A percentile compares a stretch with the other conserved stretches of the same genome.
Evolutionary conservation across 2,888 invertebrate species (phyloP).

Genomic region (Camponotus fellah): DNA sequence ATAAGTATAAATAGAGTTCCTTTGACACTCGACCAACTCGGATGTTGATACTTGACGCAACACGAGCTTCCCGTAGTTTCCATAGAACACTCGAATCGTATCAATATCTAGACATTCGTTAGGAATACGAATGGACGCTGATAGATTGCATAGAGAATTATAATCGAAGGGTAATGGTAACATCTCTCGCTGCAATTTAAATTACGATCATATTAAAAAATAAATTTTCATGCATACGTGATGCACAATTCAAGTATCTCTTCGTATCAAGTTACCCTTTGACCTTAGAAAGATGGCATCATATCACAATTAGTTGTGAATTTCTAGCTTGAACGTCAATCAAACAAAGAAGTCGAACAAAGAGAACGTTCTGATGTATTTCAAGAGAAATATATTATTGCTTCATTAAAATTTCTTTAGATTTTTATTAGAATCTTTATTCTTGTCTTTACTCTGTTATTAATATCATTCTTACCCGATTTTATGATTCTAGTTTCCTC

Average conservation of each 20-base stretch:
- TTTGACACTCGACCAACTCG: neutral
- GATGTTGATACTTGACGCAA: neutral
- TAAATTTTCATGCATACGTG: neutral
- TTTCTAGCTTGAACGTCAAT: constrained; percentile 7
- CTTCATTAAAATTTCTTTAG: constrained; percentile 20
- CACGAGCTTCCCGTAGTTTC: neutral
- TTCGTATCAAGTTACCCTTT: constrained; percentile 30
- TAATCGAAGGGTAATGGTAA: constrained; percentile 28
- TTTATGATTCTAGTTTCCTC: constrained; percentile 88
- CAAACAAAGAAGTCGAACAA: neutral
- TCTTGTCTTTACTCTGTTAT: neutral
- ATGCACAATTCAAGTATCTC: neutral
- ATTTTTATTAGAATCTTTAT: neutral
- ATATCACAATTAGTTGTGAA: constrained; percentile 7
- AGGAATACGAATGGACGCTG: constrained; percentile 33
- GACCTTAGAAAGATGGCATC: constrained; percentile 17
- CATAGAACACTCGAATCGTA: neutral
- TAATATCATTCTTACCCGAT: constrained; percentile 22
- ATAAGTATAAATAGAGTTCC: neutral
- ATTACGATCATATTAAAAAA: neutral
- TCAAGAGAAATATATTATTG: neutral
- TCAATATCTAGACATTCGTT: neutral
- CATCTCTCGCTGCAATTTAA: neutral
- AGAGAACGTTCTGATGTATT: neutral
- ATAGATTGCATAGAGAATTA: constrained; percentile 30